Percentiles rank a stretch among this genome's conserved stretches.
Evolutionary conservation across 2,113 vertebrate species (phyloP).

Genomic region (Ammospiza caudacuta): DNA sequence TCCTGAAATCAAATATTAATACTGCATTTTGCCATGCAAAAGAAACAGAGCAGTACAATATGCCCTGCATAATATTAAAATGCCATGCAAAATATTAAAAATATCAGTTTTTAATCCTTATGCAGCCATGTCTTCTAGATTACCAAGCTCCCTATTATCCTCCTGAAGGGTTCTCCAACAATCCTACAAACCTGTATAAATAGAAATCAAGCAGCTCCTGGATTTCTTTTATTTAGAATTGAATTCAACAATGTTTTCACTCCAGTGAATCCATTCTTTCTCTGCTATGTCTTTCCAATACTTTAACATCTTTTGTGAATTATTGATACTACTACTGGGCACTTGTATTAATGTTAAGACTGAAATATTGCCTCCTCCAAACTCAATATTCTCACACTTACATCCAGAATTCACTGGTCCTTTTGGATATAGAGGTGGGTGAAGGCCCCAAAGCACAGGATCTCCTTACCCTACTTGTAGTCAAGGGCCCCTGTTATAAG

Average conservation of each 20-base stretch:
- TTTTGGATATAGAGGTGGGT: neutral
- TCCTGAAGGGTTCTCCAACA: neutral
- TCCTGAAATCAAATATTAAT: neutral
- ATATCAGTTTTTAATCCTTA: neutral
- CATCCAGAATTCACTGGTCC: neutral
- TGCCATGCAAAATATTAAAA: neutral
- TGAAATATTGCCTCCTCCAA: neutral
- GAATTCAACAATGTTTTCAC: neutral
- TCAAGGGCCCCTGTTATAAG: fast-evolving
- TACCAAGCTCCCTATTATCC: neutral
- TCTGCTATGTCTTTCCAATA: neutral
- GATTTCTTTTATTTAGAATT: neutral
- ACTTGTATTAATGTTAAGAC: neutral
- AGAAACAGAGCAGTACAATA: neutral
- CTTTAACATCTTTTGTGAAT: neutral
- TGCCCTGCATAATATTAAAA: neutral
- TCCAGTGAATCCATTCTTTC: neutral
- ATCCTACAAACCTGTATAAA: neutral
- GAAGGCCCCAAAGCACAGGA: neutral
- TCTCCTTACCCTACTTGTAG: neutral
- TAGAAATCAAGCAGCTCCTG: neutral
- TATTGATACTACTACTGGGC: neutral
- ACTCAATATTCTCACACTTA: neutral
- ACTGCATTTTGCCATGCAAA: neutral
- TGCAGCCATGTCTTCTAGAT: neutral